These are phyloP conservation scores for Pseudorectes ferrugineus DNA, from an alignment of 2,113 vertebrate species.

Conservation along the genomic window DNA sequence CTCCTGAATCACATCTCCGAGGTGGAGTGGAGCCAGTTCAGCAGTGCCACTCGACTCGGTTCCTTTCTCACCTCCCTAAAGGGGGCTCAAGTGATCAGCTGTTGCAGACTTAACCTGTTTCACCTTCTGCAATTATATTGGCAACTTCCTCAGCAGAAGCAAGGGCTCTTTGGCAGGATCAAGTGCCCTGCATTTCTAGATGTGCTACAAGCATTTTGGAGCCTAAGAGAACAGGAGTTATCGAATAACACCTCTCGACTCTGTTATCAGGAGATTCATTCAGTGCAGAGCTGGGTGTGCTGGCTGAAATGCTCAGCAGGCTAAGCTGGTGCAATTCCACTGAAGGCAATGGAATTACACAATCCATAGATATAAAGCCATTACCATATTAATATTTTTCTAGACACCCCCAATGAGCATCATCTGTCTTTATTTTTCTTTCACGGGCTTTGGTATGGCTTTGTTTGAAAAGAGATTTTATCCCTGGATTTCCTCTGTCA, in stretches of 20 bases:
- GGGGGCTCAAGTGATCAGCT: background rate
- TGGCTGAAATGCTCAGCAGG: background rate
- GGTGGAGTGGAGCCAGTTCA: background rate
- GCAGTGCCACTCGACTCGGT: background rate
- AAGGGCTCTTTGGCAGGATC: background rate
- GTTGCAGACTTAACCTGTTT: background rate
- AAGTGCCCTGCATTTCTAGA: background rate
- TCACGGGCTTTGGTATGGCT: background rate
- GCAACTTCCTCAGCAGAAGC: background rate
- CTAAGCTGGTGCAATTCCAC: background rate
- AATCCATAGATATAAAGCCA: background rate
- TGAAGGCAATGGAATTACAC: background rate
- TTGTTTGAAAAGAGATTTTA: background rate
- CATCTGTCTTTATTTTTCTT: background rate
- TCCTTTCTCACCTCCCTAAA: background rate
- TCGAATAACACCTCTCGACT: background rate
- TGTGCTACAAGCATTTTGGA: background rate
- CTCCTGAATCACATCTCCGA: background rate
- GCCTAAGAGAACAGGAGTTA: background rate
- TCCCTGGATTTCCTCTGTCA: conserved; percentile 33
- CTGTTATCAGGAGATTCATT: background rate
- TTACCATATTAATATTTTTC: background rate
- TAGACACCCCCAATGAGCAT: background rate
- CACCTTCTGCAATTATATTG: background rate
- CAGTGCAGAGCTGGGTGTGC: background rate